Evolutionary conservation across 92 coral and sea anemone genomes (phyloP).

Genomic region (Epizoanthus scotinus): DNA sequence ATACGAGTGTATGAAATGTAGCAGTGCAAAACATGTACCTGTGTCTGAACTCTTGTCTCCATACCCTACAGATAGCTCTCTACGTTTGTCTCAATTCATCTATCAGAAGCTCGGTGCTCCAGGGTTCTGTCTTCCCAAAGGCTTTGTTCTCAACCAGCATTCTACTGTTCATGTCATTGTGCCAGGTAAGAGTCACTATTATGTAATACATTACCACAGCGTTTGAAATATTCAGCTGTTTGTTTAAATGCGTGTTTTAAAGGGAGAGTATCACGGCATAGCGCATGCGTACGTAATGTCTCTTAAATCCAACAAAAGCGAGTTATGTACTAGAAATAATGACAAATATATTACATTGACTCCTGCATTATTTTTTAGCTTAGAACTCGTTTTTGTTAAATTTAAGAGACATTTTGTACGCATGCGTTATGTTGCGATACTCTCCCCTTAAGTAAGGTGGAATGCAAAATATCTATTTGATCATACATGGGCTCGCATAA

Average conservation of each 20-base stretch:
- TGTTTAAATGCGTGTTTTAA: neutral
- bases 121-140: constrained; percentile 77
- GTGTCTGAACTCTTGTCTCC: neutral
- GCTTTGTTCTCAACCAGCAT: constrained; percentile 67
- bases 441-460: too few species aligned
- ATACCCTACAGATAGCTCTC: constrained; percentile 55
- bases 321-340: too few species aligned
- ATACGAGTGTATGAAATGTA: neutral
- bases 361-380: too few species aligned
- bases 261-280: too few species aligned
- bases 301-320: too few species aligned
- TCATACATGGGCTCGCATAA: too few species aligned
- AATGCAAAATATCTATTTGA: too few species aligned
- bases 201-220: neutral
- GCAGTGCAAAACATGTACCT: neutral
- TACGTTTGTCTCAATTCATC: constrained; percentile 79
- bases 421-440: too few species aligned
- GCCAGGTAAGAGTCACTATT: constrained; percentile 67
- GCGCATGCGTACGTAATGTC: too few species aligned
- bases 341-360: too few species aligned
- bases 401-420: too few species aligned
- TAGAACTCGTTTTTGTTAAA: too few species aligned
- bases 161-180: constrained; percentile 95
- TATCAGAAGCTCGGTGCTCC: constrained; percentile 74
- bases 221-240: neutral